Evolutionary conservation across 2,113 vertebrate species (phyloP), one percentile per base, ranked within the genome.

Genomic region (Phaethon lepturus): DNA sequence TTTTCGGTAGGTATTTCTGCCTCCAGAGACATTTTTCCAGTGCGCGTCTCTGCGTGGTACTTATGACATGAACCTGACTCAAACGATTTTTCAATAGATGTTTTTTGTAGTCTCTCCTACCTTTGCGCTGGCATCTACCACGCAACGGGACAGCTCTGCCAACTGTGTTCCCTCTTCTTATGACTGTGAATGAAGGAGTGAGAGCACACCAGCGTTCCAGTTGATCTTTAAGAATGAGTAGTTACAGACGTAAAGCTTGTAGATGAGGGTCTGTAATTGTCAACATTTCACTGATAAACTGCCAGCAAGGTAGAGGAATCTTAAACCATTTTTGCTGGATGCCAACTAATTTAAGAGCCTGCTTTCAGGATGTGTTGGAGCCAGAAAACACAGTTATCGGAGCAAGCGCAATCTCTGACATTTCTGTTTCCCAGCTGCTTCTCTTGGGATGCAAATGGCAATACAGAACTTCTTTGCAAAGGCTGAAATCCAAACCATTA

Each of bases 381-480:
- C n/a, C 40, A 86, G 59, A 68, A 72, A 87, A 80, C 18, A 19
- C 1, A 28, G 18, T 45, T 35, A 53, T 13, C 63, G 38, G 63
- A 69, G 64, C 68, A 77, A 90, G 44, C 33, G 64, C 13, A 18
- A 5, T 63, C 63, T 80, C 44, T 72, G 44, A 29, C 44, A 17
- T 40, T 90, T 80, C 38, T 64, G 38, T 42, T 92, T 90, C 58
- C 69, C 58, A 84, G 63, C 53, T 76, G 49, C 47, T 92, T 71
- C 63, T 68, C 68, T 35, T 42, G 73, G 47, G 53, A 45, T 84
- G 49, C 38, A 74, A 86, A 75, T 50, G 80, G 25, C 62, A 82
- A 26, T 22, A 33, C 6, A 59, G 18, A 55, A 80, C 63, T 92
- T 72, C 53, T 58, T 72, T 63, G 47, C 26, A 49, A 50, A 80